Conservation (phyloP, 2,113 vertebrate genomes). For the Microcebus murinus region DNA sequence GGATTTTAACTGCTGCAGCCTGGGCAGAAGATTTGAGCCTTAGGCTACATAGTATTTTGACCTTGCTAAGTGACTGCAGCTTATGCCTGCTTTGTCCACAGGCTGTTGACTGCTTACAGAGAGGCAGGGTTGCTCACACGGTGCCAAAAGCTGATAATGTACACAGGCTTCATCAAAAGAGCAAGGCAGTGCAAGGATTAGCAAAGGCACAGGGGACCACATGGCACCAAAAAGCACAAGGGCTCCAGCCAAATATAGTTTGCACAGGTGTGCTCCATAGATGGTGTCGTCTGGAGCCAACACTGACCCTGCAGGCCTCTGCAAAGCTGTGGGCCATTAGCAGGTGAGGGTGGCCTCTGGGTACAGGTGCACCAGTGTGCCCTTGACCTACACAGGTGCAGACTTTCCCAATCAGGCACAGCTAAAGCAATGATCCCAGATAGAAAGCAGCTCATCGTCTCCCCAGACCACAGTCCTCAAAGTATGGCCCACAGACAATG, state of each 20-base stretch:
- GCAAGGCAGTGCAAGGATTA: neutral
- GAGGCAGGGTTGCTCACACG: neutral
- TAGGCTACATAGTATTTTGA: neutral
- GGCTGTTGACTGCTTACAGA: neutral
- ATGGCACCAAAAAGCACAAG: neutral
- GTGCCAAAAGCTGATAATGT: neutral
- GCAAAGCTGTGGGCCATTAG: neutral
- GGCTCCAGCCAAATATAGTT: neutral
- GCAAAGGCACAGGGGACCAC: neutral
- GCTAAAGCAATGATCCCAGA: neutral
- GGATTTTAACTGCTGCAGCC: neutral
- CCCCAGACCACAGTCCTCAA: neutral
- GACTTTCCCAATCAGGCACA: neutral
- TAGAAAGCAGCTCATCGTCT: neutral
- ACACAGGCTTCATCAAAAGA: neutral
- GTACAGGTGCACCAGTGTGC: neutral
- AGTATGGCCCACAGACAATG: neutral
- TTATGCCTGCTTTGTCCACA: neutral
- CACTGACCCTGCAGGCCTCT: accelerated
- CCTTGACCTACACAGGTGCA: neutral
- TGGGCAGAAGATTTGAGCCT: neutral
- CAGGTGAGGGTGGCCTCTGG: neutral
- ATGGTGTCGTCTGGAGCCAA: neutral
- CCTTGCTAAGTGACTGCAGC: neutral
- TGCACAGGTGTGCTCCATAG: neutral